Conservation (phyloP, 2,888 invertebrate species). For the Trachelus stipa region DNA sequence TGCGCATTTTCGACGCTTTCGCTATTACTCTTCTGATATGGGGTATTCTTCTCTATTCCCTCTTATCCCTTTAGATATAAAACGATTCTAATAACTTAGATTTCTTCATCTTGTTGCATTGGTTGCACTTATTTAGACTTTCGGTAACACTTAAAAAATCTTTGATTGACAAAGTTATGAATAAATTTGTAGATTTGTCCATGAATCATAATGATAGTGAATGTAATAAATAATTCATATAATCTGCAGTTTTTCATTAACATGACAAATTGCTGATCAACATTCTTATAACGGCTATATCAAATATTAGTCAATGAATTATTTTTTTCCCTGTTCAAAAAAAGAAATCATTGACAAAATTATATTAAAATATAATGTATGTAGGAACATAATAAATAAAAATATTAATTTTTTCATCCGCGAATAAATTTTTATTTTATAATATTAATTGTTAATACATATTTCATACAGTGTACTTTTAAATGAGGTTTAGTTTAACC, state of each 20-base stretch:
- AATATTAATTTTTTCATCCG: not conserved
- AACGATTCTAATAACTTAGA: not conserved
- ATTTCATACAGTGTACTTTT: not conserved
- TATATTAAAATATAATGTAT: not conserved
- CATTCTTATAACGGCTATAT: not conserved
- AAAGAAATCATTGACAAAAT: not conserved
- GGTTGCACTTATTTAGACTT: not conserved
- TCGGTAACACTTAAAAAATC: not conserved
- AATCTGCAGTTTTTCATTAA: not conserved
- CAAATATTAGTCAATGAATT: not conserved
- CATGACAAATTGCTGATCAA: not conserved
- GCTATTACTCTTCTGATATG: not conserved
- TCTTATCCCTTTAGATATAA: not conserved
- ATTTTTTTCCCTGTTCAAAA: not conserved
- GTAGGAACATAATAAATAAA: not conserved
- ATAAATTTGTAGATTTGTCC: too few species aligned
- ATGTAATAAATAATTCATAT: not conserved
- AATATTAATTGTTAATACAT: not conserved
- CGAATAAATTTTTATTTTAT: not conserved
- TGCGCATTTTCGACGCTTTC: slow-evolving; percentile 39
- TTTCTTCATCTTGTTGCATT: not conserved
- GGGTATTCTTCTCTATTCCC: not conserved
- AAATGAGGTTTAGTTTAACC: not conserved
- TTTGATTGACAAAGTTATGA: too few species aligned
- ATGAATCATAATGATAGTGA: too few species aligned